Evolutionary conservation across 2,113 vertebrate species (phyloP), one percentile per base, ranked within the genome.

Genomic region (Cranoglanis bouderius): DNA sequence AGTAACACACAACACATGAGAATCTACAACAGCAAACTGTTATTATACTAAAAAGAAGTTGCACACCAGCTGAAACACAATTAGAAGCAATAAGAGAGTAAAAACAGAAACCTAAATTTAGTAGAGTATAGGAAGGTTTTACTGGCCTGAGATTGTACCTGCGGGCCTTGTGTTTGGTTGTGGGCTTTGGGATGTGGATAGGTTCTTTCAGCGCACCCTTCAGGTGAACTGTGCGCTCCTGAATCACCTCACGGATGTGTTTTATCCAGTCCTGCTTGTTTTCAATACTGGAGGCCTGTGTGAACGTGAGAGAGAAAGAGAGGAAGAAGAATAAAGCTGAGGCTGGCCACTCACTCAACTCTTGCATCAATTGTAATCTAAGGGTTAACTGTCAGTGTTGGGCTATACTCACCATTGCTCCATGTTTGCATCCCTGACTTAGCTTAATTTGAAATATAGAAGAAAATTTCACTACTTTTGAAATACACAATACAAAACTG

Each of bases 261-360:
- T 99, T 99, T 93, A 99, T 99, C 98, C 98, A 99, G 94, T 99
- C 98, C 94, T 99, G 98, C 93, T 99, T 99, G 95, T 99, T 99
- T 92, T 99, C 98, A 81, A 99, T 98, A 93, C 97, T 99, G 82
- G 98, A 99, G 1, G 98, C 98, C 98, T 99, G 93, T 84, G n/a
- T 81, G 59, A 35, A 35, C 9, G 53, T 65, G 63, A 16, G 14
- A 87, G 70, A 91, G 19, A 84, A 19, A 49, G 19, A 53, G 2
- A 87, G 74, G 40, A 72, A 14, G 82, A 53, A 3, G 55, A 88
- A 78, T 9, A 21, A 86, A 53, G 49, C 19, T 84, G 85, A 85
- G 24, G 29, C 38, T 61, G 24, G 51, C 6, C 40, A 55, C 29
- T 55, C 7, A 75, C 16, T 7, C 13, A 14, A 57, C 16, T 87